phyloP scores from a whole-genome alignment of 2,797 vertebrate genomes.

The Acanthurus lineatus region DNA sequence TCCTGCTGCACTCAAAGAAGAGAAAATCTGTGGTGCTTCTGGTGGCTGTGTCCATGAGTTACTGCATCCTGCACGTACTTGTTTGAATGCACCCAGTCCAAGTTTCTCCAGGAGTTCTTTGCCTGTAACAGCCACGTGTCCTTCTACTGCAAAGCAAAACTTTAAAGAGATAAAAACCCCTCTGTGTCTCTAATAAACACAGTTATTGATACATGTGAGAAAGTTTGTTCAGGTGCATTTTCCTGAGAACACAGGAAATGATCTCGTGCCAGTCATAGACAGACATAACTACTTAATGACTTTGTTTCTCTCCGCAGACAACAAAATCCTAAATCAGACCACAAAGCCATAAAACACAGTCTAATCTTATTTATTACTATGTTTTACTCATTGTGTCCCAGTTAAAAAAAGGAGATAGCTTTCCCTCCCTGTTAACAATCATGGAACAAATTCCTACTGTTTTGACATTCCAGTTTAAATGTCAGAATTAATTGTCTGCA shows the following conservation, averaged over 20 bases:
- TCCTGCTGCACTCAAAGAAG: conserved; percentile 63
- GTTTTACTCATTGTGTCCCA: conserved; percentile 7
- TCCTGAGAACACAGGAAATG: conserved; percentile 9
- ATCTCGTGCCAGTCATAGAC: background rate
- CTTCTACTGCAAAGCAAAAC: conserved; percentile 45
- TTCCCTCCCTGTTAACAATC: background rate
- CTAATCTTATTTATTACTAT: conserved; percentile 32
- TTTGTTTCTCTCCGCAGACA: conserved; percentile 3
- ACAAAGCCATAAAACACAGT: conserved; percentile 35
- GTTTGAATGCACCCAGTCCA: conserved; percentile 78
- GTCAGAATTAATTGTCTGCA: conserved; percentile 68
- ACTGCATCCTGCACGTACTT: conserved; percentile 79
- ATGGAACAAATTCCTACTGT: conserved; percentile 27
- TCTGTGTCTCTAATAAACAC: background rate
- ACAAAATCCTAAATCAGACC: conserved; percentile 20
- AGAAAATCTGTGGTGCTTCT: conserved; percentile 79
- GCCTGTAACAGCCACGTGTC: conserved; percentile 47
- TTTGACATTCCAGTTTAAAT: conserved; percentile 47
- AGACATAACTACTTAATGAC: conserved; percentile 32
- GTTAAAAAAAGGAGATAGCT: background rate
- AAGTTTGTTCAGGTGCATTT: conserved; percentile 5
- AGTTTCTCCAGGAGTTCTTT: conserved; percentile 75
- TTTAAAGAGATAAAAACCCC: background rate
- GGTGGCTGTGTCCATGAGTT: conserved; percentile 73
- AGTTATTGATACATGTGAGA: background rate